Conservation (phyloP, 2,888 invertebrate genomes). For the Tinea trinotella region DNA sequence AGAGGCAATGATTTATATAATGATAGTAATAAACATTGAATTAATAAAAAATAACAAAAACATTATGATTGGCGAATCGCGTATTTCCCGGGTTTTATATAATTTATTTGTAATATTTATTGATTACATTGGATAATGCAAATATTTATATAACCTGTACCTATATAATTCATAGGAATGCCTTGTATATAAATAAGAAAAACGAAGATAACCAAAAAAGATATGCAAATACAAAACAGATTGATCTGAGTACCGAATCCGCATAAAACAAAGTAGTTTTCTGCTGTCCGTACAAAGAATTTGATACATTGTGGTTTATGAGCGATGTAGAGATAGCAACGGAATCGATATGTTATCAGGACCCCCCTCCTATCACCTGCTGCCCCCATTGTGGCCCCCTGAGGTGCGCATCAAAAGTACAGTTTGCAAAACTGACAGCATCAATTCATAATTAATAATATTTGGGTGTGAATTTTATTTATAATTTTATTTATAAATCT, state of each 20-base stretch:
- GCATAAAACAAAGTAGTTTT: not conserved
- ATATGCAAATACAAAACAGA: not conserved
- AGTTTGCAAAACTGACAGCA: constrained; percentile 25
- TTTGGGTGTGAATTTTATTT: not conserved
- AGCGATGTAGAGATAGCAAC: constrained; percentile 36
- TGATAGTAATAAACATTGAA: no score
- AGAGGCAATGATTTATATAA: no score
- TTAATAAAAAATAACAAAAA: no score
- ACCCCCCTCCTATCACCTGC: constrained; percentile 22
- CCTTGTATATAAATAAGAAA: no score
- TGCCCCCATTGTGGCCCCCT: constrained; percentile 26
- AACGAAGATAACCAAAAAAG: no score
- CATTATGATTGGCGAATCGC: no score
- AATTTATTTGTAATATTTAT: no score
- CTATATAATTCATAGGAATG: no score
- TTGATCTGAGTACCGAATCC: not conserved
- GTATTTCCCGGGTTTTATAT: no score
- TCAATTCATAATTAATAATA: not conserved
- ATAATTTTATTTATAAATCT: no score
- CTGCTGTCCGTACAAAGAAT: constrained; percentile 15
- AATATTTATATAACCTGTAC: no score
- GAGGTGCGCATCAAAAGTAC: constrained; percentile 30
- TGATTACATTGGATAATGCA: no score
- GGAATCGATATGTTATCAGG: constrained; percentile 45
- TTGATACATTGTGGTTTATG: constrained; percentile 34